Evolutionary conservation across 2,797 vertebrate species (phyloP).

Genomic region (Hypotaenidia philippensis): DNA sequence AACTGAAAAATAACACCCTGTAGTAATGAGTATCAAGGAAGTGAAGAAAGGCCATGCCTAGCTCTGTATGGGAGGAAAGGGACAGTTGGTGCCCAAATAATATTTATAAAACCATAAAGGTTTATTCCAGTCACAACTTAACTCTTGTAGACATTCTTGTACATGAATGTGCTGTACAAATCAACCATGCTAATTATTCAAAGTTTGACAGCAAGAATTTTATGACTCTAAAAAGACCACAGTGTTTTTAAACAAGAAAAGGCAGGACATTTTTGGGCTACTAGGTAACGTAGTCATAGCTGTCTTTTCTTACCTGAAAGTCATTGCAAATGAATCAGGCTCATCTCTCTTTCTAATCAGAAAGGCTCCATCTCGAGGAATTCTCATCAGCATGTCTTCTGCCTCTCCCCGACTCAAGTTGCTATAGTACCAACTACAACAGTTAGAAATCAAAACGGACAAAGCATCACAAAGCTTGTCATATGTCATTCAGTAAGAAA

Average conservation of each 20-base stretch:
- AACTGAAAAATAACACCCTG: background rate
- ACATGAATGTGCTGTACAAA: background rate
- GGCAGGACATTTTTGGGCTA: background rate
- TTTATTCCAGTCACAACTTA: background rate
- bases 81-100: background rate
- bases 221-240: background rate
- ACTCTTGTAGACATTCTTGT: background rate
- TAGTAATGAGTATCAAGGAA: background rate
- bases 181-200: background rate
- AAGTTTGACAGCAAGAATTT: background rate
- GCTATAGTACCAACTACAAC: slow-evolving; percentile 93
- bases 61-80: background rate
- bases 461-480: background rate
- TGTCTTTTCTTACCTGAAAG: slow-evolving; percentile 88
- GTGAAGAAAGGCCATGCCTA: background rate
- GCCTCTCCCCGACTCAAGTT: slow-evolving; percentile 94
- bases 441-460: background rate
- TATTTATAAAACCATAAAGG: background rate
- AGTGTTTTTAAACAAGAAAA: background rate
- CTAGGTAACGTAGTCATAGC: background rate
- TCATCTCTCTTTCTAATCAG: slow-evolving; percentile 93
- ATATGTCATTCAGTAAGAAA: background rate
- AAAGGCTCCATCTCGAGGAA: slow-evolving; percentile 96
- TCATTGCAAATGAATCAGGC: slow-evolving; percentile 91
- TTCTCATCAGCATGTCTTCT: slow-evolving; percentile 93